A percentile compares a stretch with the other conserved stretches of the same genome.
These are phyloP conservation scores for Cyprinella venusta DNA, from an alignment of 2,797 vertebrate genomes.

Conservation along the genomic window DNA sequence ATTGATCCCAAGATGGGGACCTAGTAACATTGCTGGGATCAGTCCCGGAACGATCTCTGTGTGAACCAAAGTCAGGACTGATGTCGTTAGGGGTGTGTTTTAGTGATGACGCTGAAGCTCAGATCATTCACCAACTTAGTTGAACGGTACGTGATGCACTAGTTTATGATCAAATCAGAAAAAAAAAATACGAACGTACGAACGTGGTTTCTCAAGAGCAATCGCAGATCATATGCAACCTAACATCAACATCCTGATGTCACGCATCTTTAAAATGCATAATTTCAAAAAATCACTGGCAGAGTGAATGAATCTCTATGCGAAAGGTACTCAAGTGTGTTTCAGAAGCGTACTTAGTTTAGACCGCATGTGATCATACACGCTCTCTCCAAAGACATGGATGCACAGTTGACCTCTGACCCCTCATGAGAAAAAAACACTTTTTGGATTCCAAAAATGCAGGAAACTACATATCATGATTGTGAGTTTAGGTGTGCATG, in stretches of 20 bases:
- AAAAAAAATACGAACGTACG: too few relatives aligned
- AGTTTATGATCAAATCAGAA: too few relatives aligned
- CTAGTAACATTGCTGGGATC: neutral
- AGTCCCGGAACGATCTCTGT: neutral
- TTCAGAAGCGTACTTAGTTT: neutral
- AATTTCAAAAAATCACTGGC: too few relatives aligned
- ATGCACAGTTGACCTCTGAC: neutral
- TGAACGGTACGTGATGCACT: too few relatives aligned
- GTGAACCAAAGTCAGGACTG: neutral
- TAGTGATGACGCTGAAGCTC: too few relatives aligned
- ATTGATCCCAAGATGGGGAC: neutral
- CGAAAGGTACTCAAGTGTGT: neutral
- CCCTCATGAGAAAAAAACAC: neutral
- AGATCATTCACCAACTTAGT: too few relatives aligned
- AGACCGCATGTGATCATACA: neutral
- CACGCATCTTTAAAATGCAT: too few relatives aligned
- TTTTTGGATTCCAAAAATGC: conserved; percentile 5
- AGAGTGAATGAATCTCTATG: too few relatives aligned
- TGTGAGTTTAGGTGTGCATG: conserved; percentile 37
- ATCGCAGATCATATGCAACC: too few relatives aligned
- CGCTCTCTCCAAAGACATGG: neutral
- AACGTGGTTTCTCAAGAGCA: too few relatives aligned
- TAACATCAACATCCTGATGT: too few relatives aligned
- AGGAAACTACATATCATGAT: conserved; percentile 37
- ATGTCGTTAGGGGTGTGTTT: neutral